Evolutionary conservation across 2,888 invertebrate species (phyloP).

Genomic region (Drosophila monieri): DNA sequence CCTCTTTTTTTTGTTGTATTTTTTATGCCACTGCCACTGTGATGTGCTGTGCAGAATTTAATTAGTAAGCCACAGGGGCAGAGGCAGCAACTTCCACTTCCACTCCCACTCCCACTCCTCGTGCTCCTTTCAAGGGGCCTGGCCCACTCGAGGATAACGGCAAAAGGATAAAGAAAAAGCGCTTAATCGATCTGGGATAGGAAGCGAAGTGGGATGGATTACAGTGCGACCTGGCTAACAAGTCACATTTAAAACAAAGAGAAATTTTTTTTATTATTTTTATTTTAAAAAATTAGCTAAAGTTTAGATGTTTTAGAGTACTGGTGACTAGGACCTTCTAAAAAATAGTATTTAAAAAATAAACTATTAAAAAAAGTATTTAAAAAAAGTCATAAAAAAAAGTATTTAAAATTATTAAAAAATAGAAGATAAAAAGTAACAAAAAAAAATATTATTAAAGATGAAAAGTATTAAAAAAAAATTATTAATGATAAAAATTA

Average conservation of each 20-base stretch:
- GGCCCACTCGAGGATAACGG: conserved; percentile 31
- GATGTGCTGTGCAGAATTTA: conserved; percentile 49
- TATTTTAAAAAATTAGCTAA: no score
- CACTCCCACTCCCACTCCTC: conserved; percentile 23
- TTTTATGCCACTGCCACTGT: conserved; percentile 16
- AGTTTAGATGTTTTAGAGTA: no score
- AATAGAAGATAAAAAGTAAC: no score
- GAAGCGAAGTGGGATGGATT: conserved; percentile 19
- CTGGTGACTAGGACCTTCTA: no score
- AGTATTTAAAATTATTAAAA: no score
- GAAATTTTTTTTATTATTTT: no score
- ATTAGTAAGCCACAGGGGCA: conserved; percentile 53
- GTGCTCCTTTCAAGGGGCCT: conserved; percentile 33
- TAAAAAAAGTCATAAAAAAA: no score
- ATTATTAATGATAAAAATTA: no score
- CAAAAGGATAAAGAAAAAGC: conserved; percentile 54
- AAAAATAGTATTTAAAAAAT: no score
- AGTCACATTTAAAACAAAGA: no score
- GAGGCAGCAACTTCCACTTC: conserved; percentile 24
- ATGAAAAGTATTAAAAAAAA: no score
- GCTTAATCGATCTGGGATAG: conserved; percentile 65
- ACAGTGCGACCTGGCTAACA: conserved; percentile 8
- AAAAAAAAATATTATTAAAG: neutral
- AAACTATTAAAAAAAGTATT: no score
- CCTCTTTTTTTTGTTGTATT: conserved; percentile 9